Conservation (phyloP, 2,888 invertebrate genomes). For the Melieria omissa region DNA sequence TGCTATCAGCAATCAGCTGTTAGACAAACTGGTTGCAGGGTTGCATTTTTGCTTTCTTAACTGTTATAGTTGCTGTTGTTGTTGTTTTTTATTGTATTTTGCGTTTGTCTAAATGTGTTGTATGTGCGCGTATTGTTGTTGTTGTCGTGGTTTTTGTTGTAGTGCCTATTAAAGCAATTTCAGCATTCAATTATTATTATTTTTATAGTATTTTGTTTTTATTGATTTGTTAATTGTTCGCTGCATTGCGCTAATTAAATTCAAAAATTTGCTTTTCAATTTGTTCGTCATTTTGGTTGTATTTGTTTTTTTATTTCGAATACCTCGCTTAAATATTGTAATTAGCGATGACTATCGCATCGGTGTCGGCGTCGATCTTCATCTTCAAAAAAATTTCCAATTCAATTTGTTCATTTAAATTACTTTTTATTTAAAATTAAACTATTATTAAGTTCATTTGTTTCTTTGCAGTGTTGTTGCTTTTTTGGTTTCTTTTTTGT, state of each 20-base stretch:
- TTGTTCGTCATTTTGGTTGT: background rate
- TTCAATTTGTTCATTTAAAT: constrained; percentile 16
- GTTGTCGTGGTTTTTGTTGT: constrained; percentile 10
- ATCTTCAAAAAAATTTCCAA: constrained; percentile 17
- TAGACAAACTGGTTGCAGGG: no score
- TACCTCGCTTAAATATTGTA: background rate
- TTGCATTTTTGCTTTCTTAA: no score
- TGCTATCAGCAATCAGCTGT: background rate
- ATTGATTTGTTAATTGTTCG: constrained; percentile 51
- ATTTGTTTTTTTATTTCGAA: constrained; percentile 9
- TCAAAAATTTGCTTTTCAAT: constrained; percentile 30
- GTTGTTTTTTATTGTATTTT: no score
- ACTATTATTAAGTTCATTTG: constrained; percentile 40
- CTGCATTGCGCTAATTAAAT: constrained; percentile 47
- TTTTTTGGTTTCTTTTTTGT: constrained; percentile 42
- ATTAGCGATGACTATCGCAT: background rate
- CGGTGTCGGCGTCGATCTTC: background rate
- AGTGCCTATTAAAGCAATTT: no score
- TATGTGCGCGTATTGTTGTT: no score
- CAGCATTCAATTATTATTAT: no score
- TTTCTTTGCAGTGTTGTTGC: constrained; percentile 26
- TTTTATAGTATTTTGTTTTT: constrained; percentile 3
- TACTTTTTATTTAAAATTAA: constrained; percentile 35
- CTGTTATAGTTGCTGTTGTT: no score
- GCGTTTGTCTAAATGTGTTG: no score